Evolutionary conservation across 2,888 invertebrate species (phyloP).

Genomic region (Harpalus rufipes): DNA sequence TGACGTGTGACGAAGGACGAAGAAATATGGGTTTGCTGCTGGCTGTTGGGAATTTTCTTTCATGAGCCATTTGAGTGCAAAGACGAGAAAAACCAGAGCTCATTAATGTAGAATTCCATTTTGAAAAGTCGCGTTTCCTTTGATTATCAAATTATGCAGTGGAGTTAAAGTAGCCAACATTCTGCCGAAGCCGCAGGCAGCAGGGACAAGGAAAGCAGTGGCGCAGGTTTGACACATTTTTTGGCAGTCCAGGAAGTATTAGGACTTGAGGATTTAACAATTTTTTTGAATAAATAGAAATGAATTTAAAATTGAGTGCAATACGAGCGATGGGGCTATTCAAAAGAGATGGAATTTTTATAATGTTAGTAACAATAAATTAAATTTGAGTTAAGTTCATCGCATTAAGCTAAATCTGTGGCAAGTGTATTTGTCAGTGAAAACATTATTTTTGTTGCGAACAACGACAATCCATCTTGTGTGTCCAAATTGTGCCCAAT

Average conservation of each 20-base stretch:
- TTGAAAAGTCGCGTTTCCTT: conserved; percentile 55
- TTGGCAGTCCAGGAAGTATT: background rate
- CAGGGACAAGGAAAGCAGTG: background rate
- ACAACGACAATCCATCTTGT: too few species aligned
- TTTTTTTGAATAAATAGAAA: too few species aligned
- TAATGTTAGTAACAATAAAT: too few species aligned
- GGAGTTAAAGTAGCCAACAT: conserved; percentile 50
- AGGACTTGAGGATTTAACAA: too few species aligned
- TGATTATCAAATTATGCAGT: conserved; percentile 63
- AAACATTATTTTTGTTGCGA: too few species aligned
- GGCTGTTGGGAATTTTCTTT: background rate
- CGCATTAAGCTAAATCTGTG: too few species aligned
- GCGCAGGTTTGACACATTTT: background rate
- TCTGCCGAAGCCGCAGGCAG: conserved; percentile 1
- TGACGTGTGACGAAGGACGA: conserved; percentile 6
- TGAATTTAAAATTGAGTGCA: too few species aligned
- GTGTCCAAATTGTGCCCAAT: too few species aligned
- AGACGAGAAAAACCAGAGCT: conserved; percentile 16
- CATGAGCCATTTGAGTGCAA: conserved; percentile 14
- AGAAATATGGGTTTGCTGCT: background rate
- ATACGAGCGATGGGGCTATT: too few species aligned
- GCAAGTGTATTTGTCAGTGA: too few species aligned
- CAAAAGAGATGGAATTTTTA: too few species aligned
- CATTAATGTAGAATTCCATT: conserved; percentile 61
- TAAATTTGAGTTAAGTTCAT: too few species aligned